Evolutionary conservation across 1,140 invertebrate species (phyloP), one percentile per base, ranked within the genome.

Genomic region (Ostrea denselamellosa): DNA sequence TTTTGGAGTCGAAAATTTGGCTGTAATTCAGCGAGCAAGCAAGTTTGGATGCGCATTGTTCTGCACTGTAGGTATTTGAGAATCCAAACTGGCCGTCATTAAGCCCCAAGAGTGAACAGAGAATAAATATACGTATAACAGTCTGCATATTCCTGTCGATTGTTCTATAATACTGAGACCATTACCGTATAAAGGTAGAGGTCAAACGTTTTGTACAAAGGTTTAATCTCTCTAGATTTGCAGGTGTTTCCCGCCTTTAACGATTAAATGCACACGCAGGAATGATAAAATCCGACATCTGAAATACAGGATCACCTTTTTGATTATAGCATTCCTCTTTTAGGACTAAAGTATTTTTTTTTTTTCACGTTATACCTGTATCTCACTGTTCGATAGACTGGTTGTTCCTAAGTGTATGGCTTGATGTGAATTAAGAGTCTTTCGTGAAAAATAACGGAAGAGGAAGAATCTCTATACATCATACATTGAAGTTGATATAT

Each of bases 1-100:
- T 44, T 52, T 87, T 87, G 34, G 81, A 68, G 22, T 87, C 77
- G 44, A 87, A 87, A 14, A 34, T 62, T 52, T 87, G 83, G 8
- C 83, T 82, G 56, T 87, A 87, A 51, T 87, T 87, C 12, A 87
- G 54, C 28, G 54, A 83, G 65, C 86, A 87, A 14, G 86, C 86
- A 4, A 87, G 44, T 52, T 83, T 87, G 7, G 86, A 56, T 1
- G 56, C 77, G 22, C 86, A 87, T 83, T 87, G 86, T 34, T 87
- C 68, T 12, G 68, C 68, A 25, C 22, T 28, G 8, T 34, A 77
- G 9, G 68, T 10, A 34, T 77, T 34, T 14, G 68, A 28, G 10
- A 77, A 77, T 25, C n/a, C 58, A n/a, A 62, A 62, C 58, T 77
- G 68, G 22, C 22, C 22, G 28, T 77, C 12, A 28, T 14, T 17